Conservation (phyloP, 2,113 vertebrate genomes). For the Podilymbus podiceps region DNA sequence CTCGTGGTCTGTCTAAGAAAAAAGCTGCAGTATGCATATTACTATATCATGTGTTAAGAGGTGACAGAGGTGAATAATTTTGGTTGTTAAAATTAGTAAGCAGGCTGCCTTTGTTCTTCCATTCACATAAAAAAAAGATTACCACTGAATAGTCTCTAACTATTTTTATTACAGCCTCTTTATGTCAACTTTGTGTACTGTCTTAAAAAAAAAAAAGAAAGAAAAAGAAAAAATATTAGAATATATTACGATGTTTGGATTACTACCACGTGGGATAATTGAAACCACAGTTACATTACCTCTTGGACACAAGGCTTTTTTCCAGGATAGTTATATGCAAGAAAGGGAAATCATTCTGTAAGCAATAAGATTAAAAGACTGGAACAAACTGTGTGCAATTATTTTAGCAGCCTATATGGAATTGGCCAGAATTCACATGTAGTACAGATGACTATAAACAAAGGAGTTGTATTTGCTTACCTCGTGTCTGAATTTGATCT, state of each 20-base stretch:
- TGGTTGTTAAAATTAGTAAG: background rate
- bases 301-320: background rate
- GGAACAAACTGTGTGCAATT: background rate
- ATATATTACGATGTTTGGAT: background rate
- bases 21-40: background rate
- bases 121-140: background rate
- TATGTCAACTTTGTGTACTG: background rate
- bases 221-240: background rate
- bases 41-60: background rate
- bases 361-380: background rate
- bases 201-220: background rate
- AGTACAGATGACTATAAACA: background rate
- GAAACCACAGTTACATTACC: slow-evolving; percentile 9
- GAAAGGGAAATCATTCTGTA: background rate
- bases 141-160: background rate
- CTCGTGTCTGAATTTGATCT: background rate
- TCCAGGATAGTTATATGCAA: background rate
- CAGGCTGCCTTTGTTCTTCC: background rate
- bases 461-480: background rate
- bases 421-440: background rate
- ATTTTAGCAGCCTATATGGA: background rate
- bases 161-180: background rate
- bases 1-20: background rate
- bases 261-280: background rate
- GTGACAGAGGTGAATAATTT: background rate